phyloP scores from a whole-genome alignment of 2,113 vertebrate genomes.

The Lynx canadensis region DNA sequence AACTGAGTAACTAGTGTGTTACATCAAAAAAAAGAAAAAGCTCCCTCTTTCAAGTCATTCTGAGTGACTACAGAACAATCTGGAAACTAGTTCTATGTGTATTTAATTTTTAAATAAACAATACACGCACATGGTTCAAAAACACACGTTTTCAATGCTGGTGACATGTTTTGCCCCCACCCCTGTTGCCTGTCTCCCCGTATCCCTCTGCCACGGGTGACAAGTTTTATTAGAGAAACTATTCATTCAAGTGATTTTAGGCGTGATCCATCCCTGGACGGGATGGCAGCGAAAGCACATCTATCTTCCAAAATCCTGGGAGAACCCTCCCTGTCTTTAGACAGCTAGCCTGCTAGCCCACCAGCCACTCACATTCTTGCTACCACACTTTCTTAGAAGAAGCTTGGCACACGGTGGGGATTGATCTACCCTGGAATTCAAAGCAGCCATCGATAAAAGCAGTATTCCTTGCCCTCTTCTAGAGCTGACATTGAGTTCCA shows the following conservation, averaged over 20 bases:
- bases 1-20: constrained; percentile 55
- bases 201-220: not conserved
- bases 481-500: not conserved
- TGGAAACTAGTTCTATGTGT: constrained; percentile 27
- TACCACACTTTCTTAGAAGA: not conserved
- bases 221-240: not conserved
- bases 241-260: not conserved
- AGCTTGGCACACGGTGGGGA: not conserved
- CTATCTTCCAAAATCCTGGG: not conserved
- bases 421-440: not conserved
- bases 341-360: not conserved
- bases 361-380: not conserved
- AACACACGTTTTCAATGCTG: not conserved
- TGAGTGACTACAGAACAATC: constrained; percentile 37
- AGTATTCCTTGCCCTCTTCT: not conserved
- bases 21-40: not conserved
- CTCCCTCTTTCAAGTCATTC: not conserved
- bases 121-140: not conserved
- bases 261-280: not conserved
- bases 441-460: not conserved
- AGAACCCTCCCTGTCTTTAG: not conserved
- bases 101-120: constrained; percentile 12
- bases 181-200: too few species aligned
- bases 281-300: not conserved
- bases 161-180: not conserved